A percentile compares a stretch with the other conserved stretches of the same genome.
Conservation (phyloP, 2,888 invertebrate genomes). For the Gymnosoma rotundatum region DNA sequence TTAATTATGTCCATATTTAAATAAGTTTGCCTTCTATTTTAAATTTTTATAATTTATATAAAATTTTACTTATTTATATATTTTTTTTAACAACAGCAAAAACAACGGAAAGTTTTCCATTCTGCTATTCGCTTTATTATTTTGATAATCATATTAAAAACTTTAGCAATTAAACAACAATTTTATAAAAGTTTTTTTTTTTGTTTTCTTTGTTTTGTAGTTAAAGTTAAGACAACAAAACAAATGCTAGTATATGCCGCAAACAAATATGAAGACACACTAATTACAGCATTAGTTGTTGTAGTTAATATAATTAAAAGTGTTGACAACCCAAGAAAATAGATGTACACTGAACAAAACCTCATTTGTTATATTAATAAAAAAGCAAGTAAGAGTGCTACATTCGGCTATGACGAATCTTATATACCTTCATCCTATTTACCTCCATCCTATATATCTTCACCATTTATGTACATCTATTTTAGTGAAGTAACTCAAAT, state of each 20-base stretch:
- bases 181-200: slow-evolving; percentile 31
- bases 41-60: slow-evolving; percentile 17
- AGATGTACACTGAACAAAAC: no score
- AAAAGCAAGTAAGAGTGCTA: no score
- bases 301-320: slow-evolving; percentile 9
- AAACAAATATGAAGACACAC: background rate
- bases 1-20: no score
- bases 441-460: no score
- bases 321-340: background rate
- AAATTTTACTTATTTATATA: no score
- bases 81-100: slow-evolving; percentile 3
- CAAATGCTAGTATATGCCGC: background rate
- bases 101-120: slow-evolving; percentile 8
- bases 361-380: no score
- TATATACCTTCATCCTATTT: no score
- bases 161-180: slow-evolving; percentile 64
- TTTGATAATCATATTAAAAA: slow-evolving; percentile 60
- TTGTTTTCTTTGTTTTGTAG: background rate
- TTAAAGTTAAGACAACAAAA: slow-evolving; percentile 20
- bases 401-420: no score
- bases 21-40: background rate
- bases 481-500: no score
- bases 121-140: slow-evolving; percentile 23
- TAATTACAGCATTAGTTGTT: background rate
- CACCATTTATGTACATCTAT: no score